Conservation (phyloP, 64 coral and sea anemone genomes). For the Montipora efflorescens region DNA sequence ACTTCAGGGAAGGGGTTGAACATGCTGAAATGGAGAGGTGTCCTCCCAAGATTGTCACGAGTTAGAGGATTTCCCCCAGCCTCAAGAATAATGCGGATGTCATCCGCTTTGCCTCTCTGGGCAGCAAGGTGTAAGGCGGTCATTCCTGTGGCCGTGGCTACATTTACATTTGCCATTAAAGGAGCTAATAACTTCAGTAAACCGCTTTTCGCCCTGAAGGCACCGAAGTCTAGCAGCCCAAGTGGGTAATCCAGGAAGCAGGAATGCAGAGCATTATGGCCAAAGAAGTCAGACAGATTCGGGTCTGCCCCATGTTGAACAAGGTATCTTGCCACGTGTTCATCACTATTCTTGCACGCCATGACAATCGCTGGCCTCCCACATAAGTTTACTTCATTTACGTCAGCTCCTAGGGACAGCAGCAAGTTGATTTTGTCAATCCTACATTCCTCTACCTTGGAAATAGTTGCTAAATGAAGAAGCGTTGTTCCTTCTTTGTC, state of each 20-base stretch:
- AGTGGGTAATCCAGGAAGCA: slow-evolving; percentile 2
- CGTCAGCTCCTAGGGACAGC: slow-evolving; percentile 41
- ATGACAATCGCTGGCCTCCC: background rate
- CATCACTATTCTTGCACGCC: slow-evolving; percentile 30
- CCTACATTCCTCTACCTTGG: slow-evolving; percentile 18
- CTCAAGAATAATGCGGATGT: slow-evolving; percentile 21
- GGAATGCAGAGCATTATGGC: slow-evolving; percentile 37
- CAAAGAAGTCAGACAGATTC: slow-evolving; percentile 7
- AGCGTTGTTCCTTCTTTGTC: slow-evolving; percentile 29
- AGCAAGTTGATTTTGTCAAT: slow-evolving; percentile 38
- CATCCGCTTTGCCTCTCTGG: background rate
- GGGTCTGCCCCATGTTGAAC: slow-evolving; percentile 18
- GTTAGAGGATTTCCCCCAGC: slow-evolving; percentile 15
- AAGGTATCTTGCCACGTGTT: background rate
- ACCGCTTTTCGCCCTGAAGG: background rate
- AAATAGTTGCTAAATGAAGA: slow-evolving; percentile 32
- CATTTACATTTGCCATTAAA: slow-evolving; percentile 2
- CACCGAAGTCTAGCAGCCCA: background rate
- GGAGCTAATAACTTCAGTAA: background rate
- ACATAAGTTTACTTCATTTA: slow-evolving; percentile 19
- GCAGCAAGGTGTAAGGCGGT: slow-evolving; percentile 40
- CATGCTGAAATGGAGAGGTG: slow-evolving; percentile 52
- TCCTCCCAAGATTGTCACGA: slow-evolving; percentile 45
- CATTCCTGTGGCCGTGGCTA: slow-evolving; percentile 15
- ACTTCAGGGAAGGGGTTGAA: slow-evolving; percentile 15